Conservation (phyloP, 1,140 invertebrate species). For the Conopomorpha cramerella region DNA sequence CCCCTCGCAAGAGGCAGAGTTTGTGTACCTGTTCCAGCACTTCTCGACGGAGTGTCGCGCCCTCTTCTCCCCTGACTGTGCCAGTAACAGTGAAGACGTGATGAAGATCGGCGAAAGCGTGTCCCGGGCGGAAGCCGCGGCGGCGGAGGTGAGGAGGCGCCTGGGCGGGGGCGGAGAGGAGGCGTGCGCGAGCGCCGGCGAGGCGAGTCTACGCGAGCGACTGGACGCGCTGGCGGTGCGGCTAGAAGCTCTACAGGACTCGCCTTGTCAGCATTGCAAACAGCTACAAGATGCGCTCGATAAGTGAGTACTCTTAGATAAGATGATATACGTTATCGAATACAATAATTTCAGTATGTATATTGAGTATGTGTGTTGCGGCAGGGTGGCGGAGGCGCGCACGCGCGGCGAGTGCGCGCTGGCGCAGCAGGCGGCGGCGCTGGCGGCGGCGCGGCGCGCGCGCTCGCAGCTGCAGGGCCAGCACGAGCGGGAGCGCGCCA, state of each 20-base stretch:
- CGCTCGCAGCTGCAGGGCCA: constrained; percentile 33
- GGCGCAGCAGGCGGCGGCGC: constrained; percentile 38
- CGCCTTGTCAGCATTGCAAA: constrained; percentile 64
- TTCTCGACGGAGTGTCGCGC: constrained; percentile 63
- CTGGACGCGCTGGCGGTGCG: constrained; percentile 43
- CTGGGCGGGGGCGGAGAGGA: constrained; percentile 13
- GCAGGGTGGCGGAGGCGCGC: constrained; percentile 28
- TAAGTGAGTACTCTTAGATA: constrained; percentile 28
- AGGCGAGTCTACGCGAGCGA: constrained; percentile 19
- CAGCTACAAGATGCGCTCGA: constrained; percentile 62
- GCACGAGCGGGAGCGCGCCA: constrained; percentile 48
- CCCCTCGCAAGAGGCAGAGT: constrained; percentile 61
- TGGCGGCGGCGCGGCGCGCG: constrained; percentile 39
- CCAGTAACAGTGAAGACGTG: constrained; percentile 59
- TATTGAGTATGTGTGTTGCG: not conserved
- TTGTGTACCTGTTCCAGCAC: constrained; percentile 65
- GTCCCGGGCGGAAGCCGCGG: constrained; percentile 46
- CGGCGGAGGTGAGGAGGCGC: constrained; percentile 34
- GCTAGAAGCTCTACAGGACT: constrained; percentile 43
- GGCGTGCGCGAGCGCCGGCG: constrained; percentile 3
- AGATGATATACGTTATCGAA: no score
- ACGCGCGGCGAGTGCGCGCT: constrained; percentile 32
- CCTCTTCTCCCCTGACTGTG: constrained; percentile 59
- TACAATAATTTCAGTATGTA: not conserved
- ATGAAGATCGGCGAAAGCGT: constrained; percentile 57